These are phyloP conservation scores for Agapetus fuscipes DNA, from an alignment of 2,888 invertebrate species.

Conservation along the genomic window DNA sequence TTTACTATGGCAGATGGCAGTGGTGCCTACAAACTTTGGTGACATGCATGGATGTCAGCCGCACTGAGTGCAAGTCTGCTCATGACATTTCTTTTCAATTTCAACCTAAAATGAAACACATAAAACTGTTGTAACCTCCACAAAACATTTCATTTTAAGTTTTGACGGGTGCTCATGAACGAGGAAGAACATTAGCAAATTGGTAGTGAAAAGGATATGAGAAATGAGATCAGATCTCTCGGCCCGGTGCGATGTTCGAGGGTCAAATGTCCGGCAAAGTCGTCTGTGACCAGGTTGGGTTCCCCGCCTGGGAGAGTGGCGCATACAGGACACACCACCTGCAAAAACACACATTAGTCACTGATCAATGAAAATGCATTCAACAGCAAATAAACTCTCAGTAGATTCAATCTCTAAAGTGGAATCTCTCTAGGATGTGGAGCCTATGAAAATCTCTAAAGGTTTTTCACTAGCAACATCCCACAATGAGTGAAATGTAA, in stretches of 20 bases:
- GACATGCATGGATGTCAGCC: no score
- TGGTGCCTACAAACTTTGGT: no score
- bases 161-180: no score
- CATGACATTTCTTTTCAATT: no score
- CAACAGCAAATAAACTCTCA: conserved; percentile 4
- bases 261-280: conserved; percentile 92
- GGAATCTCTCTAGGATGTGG: not conserved
- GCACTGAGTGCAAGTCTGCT: no score
- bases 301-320: conserved; percentile 95
- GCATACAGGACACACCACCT: conserved; percentile 93
- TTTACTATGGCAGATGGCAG: no score
- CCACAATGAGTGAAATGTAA: no score
- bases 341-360: conserved; percentile 19
- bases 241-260: conserved; percentile 86
- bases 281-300: conserved; percentile 95
- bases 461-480: no score
- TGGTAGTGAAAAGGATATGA: conserved; percentile 64
- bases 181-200: no score
- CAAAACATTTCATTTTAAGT: no score
- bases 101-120: no score
- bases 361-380: not conserved
- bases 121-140: no score
- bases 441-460: conserved; percentile 3
- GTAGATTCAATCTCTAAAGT: not conserved
- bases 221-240: conserved; percentile 85